Base-by-base conservation (phyloP, 1,140 invertebrate species). In the Delia radicum region DNA sequence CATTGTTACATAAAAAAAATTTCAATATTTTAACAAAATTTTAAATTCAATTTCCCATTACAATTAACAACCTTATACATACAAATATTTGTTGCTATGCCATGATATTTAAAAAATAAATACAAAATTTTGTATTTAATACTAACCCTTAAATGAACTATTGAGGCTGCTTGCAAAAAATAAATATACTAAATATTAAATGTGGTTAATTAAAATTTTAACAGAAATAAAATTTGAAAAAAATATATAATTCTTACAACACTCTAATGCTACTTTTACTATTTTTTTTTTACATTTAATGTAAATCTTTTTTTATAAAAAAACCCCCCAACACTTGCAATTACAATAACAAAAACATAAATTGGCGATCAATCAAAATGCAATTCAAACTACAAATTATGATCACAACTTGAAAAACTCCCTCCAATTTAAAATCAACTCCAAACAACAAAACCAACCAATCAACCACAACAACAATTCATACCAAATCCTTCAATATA, bases 241-340 rank as follows among this genome's bases (percentile, higher is more conserved):
- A 55, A 55, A 21, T 21, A 13, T 55, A 21, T 0, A 48, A 48
- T 15, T 48, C n/a, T 48, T 48, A 75, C 61, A 75, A 75, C 82
- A 84, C 79, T 84, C 82, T 84, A 84, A 84, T 84, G 77, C 79
- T 84, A 75, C 82, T 84, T 81, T 84, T 84, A 84, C 80, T 80
- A 81, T 78, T 76, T 76, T n/a, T n/a, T n/a, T n/a, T 75, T 76
- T 61, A 75, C 75, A 62, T 83, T 80, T 55, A 55, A 55, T 55
- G 48, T 55, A 55, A 55, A 55, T 18, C 21, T 55, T 83, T 81
- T 79, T 79, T 26, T 42, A 15, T 27, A 7, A 29, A 31, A 18
- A 76, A 62, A 72, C 1, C n/a, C 8, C 21, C 1, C 27, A 67
- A 67, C 29, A 27, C 29, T 33, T 67, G 63, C 29, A 33, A 67